These are phyloP conservation scores for Atherinomorus stipes DNA, from an alignment of 2,113 vertebrate species.

Conservation along the genomic window DNA sequence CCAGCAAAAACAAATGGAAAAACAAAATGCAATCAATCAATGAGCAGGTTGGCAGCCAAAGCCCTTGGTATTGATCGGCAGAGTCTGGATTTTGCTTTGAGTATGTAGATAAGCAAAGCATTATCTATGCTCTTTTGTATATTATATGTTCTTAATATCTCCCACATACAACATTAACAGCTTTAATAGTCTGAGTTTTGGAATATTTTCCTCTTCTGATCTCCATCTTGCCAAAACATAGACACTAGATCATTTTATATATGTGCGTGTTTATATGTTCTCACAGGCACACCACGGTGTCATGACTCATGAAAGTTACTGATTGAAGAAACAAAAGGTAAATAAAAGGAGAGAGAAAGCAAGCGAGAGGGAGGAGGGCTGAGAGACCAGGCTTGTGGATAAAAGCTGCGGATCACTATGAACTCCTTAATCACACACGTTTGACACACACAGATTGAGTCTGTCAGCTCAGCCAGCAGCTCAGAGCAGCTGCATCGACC, in stretches of 20 bases:
- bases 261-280: conserved; percentile 28
- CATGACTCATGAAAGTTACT: conserved; percentile 80
- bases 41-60: conserved; percentile 64
- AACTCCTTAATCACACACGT: conserved; percentile 84
- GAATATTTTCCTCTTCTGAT: background rate
- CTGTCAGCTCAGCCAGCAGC: conserved; percentile 71
- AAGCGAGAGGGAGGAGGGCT: conserved; percentile 44
- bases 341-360: conserved; percentile 61
- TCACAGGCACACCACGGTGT: conserved; percentile 43
- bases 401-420: conserved; percentile 77
- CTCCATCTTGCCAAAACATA: background rate
- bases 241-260: conserved; percentile 36
- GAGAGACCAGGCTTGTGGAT: conserved; percentile 65
- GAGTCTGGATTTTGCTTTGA: conserved; percentile 31
- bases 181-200: background rate
- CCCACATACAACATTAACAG: conserved; percentile 6
- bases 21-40: conserved; percentile 79
- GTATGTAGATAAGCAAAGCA: conserved; percentile 50
- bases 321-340: conserved; percentile 80
- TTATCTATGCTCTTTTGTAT: conserved; percentile 1
- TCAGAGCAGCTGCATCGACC: conserved; percentile 80
- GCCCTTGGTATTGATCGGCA: conserved; percentile 71
- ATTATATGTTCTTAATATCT: background rate
- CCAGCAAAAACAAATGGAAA: conserved; percentile 53
- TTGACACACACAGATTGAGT: conserved; percentile 86